Base-by-base conservation (phyloP, 2,888 invertebrate genomes). In the Scaptomyza parva region DNA sequence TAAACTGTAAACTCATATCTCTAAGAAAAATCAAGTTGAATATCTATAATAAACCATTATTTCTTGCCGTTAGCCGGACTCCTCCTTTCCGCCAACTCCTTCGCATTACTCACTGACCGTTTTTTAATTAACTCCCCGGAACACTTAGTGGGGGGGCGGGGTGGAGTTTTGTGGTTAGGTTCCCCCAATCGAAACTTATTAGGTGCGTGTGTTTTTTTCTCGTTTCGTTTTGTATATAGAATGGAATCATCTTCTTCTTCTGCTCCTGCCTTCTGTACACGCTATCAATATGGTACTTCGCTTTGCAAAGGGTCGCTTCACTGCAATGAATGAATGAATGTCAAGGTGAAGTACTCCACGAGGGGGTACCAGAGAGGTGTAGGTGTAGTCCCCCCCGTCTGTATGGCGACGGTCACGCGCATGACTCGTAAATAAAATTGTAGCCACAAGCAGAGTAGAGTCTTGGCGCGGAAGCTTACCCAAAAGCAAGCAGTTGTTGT, bases 381-480 rank as follows among this genome's bases (percentile, higher is more conserved):
- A 4, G n/a, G 39, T 14, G 40, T 7, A 22, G 37, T 43, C 53
- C 17, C 8, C 12, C 28, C 54, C 82, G 85, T 75, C 85, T 78
- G 48, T 17, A 45, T 71, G 74, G 86, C 84, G 78, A 74, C 77
- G 66, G 35, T 72, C 51, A 60, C 73, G 84, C 67, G 84, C 82
- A 82, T 82, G 82, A 86, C 86, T 88, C 88, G 87, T 88, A 88
- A 88, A 88, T 88, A 88, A 88, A 87, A 88, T 88, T 88, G 88
- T 86, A 72, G 87, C 75, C 78, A 81, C 70, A 61, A 81, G 85
- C 72, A 63, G 62, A 35, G 41, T 12, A 41, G 55, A 33, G 50
- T 17, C 45, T 41, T 24, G 43, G 5, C 3, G 59, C 60, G 30
- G 43, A 39, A 51, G 50, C 59, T n/a, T n/a, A n/a, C n/a, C n/a